Conservation (phyloP, 2,797 vertebrate species). For the Gallinago stenura region DNA sequence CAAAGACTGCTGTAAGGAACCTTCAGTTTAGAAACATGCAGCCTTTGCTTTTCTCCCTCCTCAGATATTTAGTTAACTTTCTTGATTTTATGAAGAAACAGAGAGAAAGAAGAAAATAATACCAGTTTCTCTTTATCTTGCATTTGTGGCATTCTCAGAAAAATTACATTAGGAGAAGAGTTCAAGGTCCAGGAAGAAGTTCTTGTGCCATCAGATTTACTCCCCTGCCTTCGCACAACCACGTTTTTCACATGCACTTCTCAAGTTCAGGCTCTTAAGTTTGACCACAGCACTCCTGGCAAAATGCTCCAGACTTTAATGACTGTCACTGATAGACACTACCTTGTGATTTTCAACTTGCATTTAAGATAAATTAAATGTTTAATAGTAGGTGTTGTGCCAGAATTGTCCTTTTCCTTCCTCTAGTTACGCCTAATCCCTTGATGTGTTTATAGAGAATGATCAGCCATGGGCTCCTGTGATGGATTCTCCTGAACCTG, state of each 20-base stretch:
- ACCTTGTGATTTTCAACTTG: background rate
- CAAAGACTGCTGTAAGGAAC: background rate
- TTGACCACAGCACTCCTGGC: background rate
- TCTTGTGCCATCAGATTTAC: background rate
- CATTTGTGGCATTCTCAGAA: background rate
- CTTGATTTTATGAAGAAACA: background rate
- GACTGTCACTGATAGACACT: background rate
- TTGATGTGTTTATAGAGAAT: background rate
- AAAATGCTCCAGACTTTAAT: background rate
- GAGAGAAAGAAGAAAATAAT: background rate
- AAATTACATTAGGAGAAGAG: background rate
- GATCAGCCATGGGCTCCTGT: background rate
- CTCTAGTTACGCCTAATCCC: fast-evolving
- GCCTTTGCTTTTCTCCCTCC: background rate
- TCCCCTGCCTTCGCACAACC: background rate
- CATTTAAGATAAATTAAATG: background rate
- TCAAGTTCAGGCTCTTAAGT: background rate
- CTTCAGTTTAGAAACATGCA: background rate
- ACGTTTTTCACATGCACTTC: background rate
- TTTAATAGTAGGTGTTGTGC: background rate
- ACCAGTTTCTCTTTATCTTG: background rate
- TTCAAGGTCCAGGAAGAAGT: background rate
- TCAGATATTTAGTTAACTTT: background rate
- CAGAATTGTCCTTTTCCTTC: background rate
- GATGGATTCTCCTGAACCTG: background rate